Evolutionary conservation across 2,797 vertebrate species (phyloP).

Genomic region (Cryptoprocta ferox): DNA sequence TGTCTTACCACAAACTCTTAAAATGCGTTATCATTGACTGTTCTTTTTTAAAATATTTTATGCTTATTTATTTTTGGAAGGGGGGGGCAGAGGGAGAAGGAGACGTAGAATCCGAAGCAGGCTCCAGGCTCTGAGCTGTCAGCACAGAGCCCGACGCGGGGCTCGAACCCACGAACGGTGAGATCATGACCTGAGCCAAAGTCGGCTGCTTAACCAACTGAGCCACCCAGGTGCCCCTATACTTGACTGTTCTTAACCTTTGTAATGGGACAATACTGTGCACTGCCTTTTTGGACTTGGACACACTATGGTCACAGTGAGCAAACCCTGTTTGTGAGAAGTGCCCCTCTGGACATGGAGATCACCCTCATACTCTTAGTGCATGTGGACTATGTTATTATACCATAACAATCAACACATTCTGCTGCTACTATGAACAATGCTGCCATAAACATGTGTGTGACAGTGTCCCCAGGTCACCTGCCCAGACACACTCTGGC

Average conservation of each 20-base stretch:
- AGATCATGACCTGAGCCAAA: no score
- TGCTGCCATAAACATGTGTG: fast-evolving
- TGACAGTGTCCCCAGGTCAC: background rate
- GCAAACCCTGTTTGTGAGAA: background rate
- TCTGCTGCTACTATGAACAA: background rate
- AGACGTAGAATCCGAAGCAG: no score
- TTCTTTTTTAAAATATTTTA: background rate
- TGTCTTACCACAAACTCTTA: background rate
- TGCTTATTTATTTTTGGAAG: no score
- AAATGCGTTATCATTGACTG: background rate
- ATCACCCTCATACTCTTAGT: fast-evolving
- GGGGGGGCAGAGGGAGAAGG: no score
- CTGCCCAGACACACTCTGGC: background rate
- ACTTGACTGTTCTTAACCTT: background rate
- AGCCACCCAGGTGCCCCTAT: no score
- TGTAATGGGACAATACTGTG: fast-evolving
- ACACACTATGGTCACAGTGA: background rate
- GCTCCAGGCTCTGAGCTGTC: no score
- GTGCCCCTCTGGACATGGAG: fast-evolving
- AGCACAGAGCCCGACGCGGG: no score
- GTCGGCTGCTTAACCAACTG: no score
- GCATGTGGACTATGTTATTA: fast-evolving
- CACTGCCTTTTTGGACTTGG: background rate
- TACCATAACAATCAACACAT: fast-evolving
- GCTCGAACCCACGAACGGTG: no score